Conservation (phyloP, 1,140 invertebrate genomes). For the Drosophila athabasca region DNA sequence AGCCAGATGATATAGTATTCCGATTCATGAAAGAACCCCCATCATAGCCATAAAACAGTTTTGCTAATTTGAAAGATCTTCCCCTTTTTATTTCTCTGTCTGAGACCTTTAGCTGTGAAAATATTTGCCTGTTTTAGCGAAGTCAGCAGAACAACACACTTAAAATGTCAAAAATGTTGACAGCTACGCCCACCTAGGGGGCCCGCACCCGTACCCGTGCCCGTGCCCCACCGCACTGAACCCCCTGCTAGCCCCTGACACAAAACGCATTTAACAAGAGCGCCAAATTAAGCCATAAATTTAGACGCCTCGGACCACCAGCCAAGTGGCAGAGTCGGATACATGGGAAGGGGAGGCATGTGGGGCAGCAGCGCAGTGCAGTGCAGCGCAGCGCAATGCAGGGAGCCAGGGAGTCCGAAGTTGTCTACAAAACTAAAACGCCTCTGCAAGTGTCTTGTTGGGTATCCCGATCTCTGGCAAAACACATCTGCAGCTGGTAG, state of each 20-base stretch:
- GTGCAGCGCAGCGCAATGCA: constrained; percentile 38
- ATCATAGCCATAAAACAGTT: background rate
- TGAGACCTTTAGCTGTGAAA: constrained; percentile 51
- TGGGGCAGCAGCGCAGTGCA: background rate
- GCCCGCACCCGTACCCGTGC: background rate
- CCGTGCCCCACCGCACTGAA: background rate
- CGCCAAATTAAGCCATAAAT: constrained; percentile 81
- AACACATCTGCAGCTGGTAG: constrained; percentile 30
- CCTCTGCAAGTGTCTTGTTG: constrained; percentile 59
- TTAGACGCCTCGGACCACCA: constrained; percentile 71
- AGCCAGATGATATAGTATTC: too few relatives aligned
- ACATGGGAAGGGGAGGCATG: background rate
- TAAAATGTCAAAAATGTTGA: constrained; percentile 74
- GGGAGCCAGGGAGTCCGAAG: constrained; percentile 48
- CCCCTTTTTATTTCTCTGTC: constrained; percentile 8
- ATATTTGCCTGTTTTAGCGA: constrained; percentile 55
- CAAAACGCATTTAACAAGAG: constrained; percentile 76
- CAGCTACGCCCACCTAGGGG: constrained; percentile 58
- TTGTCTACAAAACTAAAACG: constrained; percentile 52
- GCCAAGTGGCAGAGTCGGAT: constrained; percentile 53
- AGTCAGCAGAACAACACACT: constrained; percentile 68
- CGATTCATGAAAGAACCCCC: too few relatives aligned
- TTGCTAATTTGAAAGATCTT: constrained; percentile 26
- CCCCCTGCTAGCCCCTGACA: constrained; percentile 41
- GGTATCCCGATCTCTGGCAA: constrained; percentile 23